Evolutionary conservation across 1,140 invertebrate species (phyloP).

Genomic region (Drosophila dunni): DNA sequence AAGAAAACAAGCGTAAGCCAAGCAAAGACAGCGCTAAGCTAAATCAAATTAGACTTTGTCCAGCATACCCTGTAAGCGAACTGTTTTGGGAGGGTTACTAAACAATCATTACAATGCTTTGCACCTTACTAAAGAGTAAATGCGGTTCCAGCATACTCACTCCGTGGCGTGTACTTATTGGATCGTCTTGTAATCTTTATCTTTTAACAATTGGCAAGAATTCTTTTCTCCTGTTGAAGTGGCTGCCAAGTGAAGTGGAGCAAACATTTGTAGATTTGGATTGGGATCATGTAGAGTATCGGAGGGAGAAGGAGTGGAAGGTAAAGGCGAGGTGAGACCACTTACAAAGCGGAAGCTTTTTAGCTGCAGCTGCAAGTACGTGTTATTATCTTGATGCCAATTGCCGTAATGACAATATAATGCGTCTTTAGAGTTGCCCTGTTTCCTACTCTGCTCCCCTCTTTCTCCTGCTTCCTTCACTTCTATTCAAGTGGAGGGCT

Average conservation of each 20-base stretch:
- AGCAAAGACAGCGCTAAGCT: neutral
- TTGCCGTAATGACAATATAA: constrained; percentile 40
- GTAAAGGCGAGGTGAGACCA: no score
- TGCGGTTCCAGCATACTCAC: neutral
- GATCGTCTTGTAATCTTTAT: constrained; percentile 27
- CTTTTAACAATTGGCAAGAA: constrained; percentile 32
- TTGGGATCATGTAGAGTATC: neutral
- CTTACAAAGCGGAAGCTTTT: neutral
- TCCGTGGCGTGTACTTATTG: neutral
- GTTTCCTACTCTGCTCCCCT: neutral
- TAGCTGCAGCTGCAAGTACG: constrained; percentile 14
- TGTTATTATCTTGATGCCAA: constrained; percentile 13
- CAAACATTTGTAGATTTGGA: constrained; percentile 17
- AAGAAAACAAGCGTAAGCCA: constrained; percentile 34
- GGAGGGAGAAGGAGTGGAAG: neutral
- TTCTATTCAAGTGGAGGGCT: neutral
- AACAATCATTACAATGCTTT: no score
- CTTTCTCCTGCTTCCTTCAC: neutral
- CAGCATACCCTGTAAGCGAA: neutral
- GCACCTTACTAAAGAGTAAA: neutral
- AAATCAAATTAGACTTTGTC: neutral
- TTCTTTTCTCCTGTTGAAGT: constrained; percentile 19
- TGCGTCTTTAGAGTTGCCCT: constrained; percentile 9
- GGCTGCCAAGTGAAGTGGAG: constrained; percentile 38
- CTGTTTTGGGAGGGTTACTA: no score